These are phyloP conservation scores for Luscinia luscinia DNA, from an alignment of 2,797 vertebrate species.

Conservation along the genomic window DNA sequence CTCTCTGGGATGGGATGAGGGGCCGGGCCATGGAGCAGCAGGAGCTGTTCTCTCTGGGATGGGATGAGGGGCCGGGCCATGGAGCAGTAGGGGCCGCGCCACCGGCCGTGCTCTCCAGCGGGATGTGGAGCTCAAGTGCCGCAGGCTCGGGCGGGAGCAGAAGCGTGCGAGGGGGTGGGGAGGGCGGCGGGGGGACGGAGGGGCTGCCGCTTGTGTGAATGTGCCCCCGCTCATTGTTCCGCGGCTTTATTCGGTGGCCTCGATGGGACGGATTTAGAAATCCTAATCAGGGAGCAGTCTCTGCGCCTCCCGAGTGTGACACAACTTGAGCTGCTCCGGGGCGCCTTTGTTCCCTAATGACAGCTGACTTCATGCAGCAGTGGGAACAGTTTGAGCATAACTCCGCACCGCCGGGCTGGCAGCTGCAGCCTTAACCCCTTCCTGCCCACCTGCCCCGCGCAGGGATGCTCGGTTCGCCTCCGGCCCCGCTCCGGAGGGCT, in stretches of 20 bases:
- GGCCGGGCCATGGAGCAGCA: neutral
- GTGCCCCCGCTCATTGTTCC: conserved; percentile 71
- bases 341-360: conserved; percentile 80
- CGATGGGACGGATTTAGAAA: conserved; percentile 80
- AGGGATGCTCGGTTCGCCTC: neutral
- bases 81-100: neutral
- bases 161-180: conserved; percentile 45
- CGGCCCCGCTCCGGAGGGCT: neutral
- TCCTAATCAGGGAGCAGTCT: conserved; percentile 79
- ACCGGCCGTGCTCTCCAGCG: neutral
- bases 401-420: conserved; percentile 71
- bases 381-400: conserved; percentile 79
- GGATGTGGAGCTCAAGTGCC: neutral
- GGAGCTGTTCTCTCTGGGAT: too few species aligned
- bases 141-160: conserved; percentile 16
- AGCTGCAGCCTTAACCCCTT: conserved; percentile 78
- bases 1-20: too few species aligned
- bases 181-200: neutral
- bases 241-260: conserved; percentile 73
- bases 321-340: conserved; percentile 73
- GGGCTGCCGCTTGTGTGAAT: neutral
- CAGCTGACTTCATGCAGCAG: conserved; percentile 81
- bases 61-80: neutral
- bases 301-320: conserved; percentile 73
- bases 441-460: conserved; percentile 2